These are phyloP conservation scores for Mesoclemmys tuberculata DNA, from an alignment of 2,113 vertebrate genomes.

Conservation along the genomic window DNA sequence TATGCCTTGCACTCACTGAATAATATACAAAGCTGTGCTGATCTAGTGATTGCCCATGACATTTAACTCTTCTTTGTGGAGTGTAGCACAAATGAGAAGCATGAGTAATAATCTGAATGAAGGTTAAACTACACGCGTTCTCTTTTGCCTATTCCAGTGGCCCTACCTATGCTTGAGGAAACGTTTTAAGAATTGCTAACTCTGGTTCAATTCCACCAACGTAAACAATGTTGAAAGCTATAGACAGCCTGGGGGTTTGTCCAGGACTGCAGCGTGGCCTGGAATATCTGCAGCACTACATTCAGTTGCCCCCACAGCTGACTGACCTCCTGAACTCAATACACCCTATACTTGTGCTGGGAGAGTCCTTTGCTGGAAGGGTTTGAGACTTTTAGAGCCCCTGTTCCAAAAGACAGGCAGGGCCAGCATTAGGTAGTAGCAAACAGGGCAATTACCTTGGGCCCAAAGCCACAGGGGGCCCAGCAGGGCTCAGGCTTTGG, in stretches of 20 bases:
- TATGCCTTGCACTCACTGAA: not conserved
- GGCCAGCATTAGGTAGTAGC: not conserved
- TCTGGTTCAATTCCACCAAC: not conserved
- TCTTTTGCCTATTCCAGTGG: not conserved
- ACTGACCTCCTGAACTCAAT: not conserved
- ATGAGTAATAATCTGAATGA: not conserved
- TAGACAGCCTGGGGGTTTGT: not conserved
- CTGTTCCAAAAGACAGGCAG: not conserved
- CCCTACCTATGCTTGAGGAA: not conserved
- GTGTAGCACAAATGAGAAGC: not conserved
- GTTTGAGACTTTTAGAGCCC: not conserved
- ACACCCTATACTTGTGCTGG: not conserved
- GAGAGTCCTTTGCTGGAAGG: not conserved
- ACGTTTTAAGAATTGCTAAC: not conserved
- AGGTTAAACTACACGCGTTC: not conserved
- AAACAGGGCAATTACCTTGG: not conserved
- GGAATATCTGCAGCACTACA: not conserved
- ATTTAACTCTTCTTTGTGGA: not conserved
- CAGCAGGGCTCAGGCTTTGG: not conserved
- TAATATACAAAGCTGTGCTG: not conserved
- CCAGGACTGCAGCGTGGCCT: not conserved
- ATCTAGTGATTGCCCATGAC: not conserved
- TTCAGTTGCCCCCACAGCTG: not conserved
- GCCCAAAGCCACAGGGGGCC: not conserved
- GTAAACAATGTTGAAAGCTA: not conserved